Base-by-base conservation (phyloP, 2,888 invertebrate genomes). In the Loripinus fragilis region DNA sequence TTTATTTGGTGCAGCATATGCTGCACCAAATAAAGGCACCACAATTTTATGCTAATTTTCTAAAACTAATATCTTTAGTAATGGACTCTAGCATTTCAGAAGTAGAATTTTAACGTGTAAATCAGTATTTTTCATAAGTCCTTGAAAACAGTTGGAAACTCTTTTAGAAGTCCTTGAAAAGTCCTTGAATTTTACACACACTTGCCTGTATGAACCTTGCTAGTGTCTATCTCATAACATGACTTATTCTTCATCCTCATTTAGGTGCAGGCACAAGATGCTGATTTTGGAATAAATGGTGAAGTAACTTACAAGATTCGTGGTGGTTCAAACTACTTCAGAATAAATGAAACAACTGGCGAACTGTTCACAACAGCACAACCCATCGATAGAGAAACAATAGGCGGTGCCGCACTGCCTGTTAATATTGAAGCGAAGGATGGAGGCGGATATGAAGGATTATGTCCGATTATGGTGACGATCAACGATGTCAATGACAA, bases 371-470 rank as follows among this genome's bases (percentile, higher is more conserved):
- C 92, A 0, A 91, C 92, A 0, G 86, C 83, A 0, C 80, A 97
- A 17, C 69, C 81, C 28, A 98, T 99, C 92, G 98, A 99, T 94
- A 96, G 98, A 81, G 99, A 99, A 80, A 81, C 75, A 0, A 76
- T 78, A 1, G 89, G 38, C 2, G 65, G 25, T 15, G 81, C 82
- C 15, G 86, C 81, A 25, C 82, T 86, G 38, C 85, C 89, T 20
- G 86, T 93, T 5, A 99, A 98, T 0, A 97, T 99, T 0, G 98
- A 98, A 94, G 99, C 99, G 1, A 98, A 98, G 0, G 99, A 99
- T 95, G 97, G 98, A 93, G 99, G 99, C 25, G 98, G 98, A 93
- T 94, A 99, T 86, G 98, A 99, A 94, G 99, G 99, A 42, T 98
- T 98, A 85, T 99, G 99, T 94, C 98, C 99, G 3, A 99, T 99